phyloP scores from a whole-genome alignment of 23 tunicate species.

The Styela clava region DNA sequence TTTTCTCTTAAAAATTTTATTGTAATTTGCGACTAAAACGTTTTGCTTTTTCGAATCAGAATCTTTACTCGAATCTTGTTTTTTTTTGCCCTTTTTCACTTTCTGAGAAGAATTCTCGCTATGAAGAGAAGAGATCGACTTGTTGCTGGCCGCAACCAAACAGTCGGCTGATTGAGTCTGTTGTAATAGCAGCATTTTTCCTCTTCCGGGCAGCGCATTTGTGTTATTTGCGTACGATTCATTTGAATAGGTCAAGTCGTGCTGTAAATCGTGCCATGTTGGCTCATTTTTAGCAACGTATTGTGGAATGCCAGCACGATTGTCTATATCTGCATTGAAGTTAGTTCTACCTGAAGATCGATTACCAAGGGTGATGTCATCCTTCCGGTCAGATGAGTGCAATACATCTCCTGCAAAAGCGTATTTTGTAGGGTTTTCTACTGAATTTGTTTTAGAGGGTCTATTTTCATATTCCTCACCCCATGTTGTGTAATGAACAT shows the following conservation, averaged over 20 bases:
- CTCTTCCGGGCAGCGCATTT: background rate
- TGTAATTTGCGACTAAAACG: conserved; percentile 15
- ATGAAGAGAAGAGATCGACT: background rate
- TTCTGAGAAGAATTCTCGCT: background rate
- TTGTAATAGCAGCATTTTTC: background rate
- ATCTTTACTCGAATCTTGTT: background rate
- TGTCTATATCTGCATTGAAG: background rate
- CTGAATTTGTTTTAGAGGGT: background rate
- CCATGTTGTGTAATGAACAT: background rate
- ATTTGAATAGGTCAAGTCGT: conserved; percentile 4
- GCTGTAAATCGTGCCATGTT: conserved; percentile 4
- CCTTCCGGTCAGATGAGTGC: background rate
- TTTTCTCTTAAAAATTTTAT: conserved; percentile 19
- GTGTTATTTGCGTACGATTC: background rate
- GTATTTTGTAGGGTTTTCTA: background rate
- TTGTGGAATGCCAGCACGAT: background rate
- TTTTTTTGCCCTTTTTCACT: conserved; percentile 3
- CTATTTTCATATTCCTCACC: background rate
- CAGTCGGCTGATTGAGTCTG: background rate
- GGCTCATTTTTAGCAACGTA: background rate
- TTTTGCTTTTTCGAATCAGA: conserved; percentile 1
- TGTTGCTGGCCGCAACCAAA: background rate
- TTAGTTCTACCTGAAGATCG: background rate
- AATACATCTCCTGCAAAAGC: background rate
- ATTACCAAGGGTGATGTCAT: background rate